These are phyloP conservation scores for Alouatta palliata DNA, from an alignment of 2,113 vertebrate species.

Conservation along the genomic window DNA sequence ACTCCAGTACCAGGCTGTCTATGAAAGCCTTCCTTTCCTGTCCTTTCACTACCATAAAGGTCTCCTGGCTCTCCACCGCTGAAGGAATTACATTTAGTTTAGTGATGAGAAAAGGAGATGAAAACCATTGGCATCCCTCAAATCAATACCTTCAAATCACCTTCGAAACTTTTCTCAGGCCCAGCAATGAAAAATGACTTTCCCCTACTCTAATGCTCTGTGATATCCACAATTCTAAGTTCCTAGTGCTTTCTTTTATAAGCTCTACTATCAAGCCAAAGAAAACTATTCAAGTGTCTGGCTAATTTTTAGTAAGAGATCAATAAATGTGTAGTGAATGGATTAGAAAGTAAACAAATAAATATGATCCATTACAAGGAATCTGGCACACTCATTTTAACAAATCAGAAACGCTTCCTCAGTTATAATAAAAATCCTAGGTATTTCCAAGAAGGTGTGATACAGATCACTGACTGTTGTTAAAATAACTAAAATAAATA, in stretches of 20 bases:
- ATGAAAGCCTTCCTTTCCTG: background rate
- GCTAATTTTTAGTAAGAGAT: background rate
- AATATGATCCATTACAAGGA: background rate
- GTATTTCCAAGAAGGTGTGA: background rate
- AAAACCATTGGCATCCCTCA: background rate
- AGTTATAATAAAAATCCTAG: conserved; percentile 15
- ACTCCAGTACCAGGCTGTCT: background rate
- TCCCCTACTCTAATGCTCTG: background rate
- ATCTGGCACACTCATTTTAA: background rate
- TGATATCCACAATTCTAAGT: background rate
- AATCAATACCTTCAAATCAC: conserved; percentile 20
- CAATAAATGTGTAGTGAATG: background rate
- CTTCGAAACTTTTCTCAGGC: conserved; percentile 1
- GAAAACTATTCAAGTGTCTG: background rate
- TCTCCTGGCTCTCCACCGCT: background rate
- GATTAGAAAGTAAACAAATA: background rate
- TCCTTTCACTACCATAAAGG: background rate
- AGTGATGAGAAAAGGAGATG: background rate
- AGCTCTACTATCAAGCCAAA: background rate
- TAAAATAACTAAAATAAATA: conserved; percentile 9
- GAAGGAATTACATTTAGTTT: background rate
- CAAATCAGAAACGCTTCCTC: conserved; percentile 14
- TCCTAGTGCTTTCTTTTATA: background rate
- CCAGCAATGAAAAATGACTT: conserved; percentile 16
- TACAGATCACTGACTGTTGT: background rate